Percentiles rank a stretch among this genome's conserved stretches.
phyloP scores from a whole-genome alignment of 2,888 invertebrate genomes.

The Monochamus alternatus region DNA sequence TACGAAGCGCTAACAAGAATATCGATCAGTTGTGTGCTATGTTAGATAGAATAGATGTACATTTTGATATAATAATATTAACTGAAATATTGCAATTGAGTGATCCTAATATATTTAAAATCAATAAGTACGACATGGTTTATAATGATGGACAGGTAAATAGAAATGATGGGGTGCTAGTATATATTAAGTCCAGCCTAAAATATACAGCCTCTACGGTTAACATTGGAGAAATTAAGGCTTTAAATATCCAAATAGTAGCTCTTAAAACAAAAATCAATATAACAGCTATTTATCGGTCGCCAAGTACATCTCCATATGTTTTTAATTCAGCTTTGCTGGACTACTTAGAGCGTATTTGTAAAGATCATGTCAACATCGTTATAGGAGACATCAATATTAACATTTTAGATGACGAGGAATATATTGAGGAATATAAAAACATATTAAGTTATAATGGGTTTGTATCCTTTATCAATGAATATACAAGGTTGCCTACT shows the following conservation, averaged over 20 bases:
- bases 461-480: constrained; percentile 7
- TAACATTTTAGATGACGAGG: background rate
- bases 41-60: constrained; percentile 3
- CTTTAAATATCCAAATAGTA: constrained; percentile 4
- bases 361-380: background rate
- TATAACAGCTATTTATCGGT: background rate
- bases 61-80: constrained; percentile 15
- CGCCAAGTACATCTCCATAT: constrained; percentile 11
- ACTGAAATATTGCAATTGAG: background rate
- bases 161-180: constrained; percentile 23
- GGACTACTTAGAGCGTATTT: background rate
- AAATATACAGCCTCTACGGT: background rate
- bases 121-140: constrained; percentile 10
- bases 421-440: constrained; percentile 12
- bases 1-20: constrained; percentile 13
- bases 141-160: constrained; percentile 18
- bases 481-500: constrained; percentile 9
- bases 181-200: background rate
- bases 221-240: background rate
- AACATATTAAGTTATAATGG: background rate
- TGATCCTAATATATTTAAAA: constrained; percentile 3
- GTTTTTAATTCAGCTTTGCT: background rate
- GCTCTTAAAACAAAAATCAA: background rate
- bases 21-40: constrained; percentile 8
- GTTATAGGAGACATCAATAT: constrained; percentile 1